Percentiles rank a stretch among this genome's conserved stretches.
phyloP scores from a whole-genome alignment of 2,113 vertebrate genomes.

The Odobenus rosmarus region DNA sequence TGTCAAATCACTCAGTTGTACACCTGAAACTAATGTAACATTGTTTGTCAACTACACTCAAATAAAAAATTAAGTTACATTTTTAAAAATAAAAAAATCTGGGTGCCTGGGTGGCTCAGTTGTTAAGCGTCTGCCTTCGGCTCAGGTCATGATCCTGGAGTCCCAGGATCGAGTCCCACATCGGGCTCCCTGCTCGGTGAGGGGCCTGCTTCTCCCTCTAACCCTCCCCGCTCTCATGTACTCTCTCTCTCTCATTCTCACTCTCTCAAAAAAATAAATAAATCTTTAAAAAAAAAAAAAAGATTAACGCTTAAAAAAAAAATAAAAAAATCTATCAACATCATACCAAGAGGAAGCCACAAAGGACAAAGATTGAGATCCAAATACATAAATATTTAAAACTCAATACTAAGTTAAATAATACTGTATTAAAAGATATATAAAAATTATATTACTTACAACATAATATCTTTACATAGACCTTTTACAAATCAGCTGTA shows the following conservation, averaged over 20 bases:
- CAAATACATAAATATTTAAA: neutral
- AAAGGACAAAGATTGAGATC: neutral
- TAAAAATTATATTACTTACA: constrained; percentile 43
- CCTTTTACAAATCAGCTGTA: neutral
- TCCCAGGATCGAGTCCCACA: too few species aligned
- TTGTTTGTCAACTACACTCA: neutral
- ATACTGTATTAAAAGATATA: neutral
- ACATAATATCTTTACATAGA: neutral
- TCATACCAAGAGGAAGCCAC: neutral
- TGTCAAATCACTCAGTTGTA: neutral
- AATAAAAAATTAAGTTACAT: neutral
- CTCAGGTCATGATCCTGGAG: too few species aligned
- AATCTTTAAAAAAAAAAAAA: too few species aligned
- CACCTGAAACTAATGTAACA: neutral
- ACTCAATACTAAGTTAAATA: neutral
- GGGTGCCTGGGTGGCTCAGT: too few species aligned
- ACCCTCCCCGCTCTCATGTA: too few species aligned
- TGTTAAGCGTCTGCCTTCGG: too few species aligned
- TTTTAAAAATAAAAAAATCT: neutral
- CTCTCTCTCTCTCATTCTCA: too few species aligned
- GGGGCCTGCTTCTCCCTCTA: too few species aligned
- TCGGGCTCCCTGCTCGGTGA: too few species aligned
- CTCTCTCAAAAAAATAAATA: too few species aligned
- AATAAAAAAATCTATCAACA: neutral
- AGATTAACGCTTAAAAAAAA: too few species aligned